Percentiles rank a stretch among this genome's conserved stretches.
Evolutionary conservation across 2,797 vertebrate species (phyloP).

Genomic region (Myotis planiceps): DNA sequence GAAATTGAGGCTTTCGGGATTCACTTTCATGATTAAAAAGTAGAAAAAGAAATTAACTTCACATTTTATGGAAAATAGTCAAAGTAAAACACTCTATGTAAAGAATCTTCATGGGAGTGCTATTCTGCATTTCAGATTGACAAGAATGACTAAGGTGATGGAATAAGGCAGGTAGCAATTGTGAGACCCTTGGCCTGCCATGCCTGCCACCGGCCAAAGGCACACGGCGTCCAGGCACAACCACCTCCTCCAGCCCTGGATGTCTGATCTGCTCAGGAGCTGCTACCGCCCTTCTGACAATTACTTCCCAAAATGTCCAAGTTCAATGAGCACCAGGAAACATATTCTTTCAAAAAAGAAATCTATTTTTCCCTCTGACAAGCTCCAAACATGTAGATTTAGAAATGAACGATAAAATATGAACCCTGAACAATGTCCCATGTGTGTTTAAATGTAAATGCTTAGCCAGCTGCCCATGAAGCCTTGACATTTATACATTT

Average conservation of each 20-base stretch:
- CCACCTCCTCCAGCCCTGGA: background rate
- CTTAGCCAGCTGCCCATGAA: background rate
- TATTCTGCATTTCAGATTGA: background rate
- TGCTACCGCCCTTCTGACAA: background rate
- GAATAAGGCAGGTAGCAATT: background rate
- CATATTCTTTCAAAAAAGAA: slow-evolving; percentile 58
- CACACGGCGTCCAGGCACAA: fast-evolving
- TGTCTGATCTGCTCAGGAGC: background rate
- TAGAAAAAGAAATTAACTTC: slow-evolving; percentile 64
- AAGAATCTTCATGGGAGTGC: slow-evolving; percentile 28
- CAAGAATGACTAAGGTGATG: background rate
- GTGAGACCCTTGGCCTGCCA: background rate
- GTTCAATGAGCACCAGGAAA: slow-evolving; percentile 32
- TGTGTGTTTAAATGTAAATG: slow-evolving; percentile 20
- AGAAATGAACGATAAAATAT: background rate
- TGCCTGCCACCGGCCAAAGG: background rate
- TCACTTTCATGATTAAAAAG: slow-evolving; percentile 65
- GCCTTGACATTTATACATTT: background rate
- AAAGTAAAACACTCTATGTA: slow-evolving; percentile 53
- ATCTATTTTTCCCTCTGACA: slow-evolving; percentile 30
- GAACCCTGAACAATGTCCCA: background rate
- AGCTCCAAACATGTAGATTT: slow-evolving; percentile 10
- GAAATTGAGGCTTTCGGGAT: slow-evolving; percentile 30
- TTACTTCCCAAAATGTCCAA: slow-evolving; percentile 30
- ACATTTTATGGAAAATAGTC: slow-evolving; percentile 56